A percentile compares a stretch with the other conserved stretches of the same genome.
phyloP scores from a whole-genome alignment of 2,888 invertebrate genomes.

The Himalopsyche japonica region DNA sequence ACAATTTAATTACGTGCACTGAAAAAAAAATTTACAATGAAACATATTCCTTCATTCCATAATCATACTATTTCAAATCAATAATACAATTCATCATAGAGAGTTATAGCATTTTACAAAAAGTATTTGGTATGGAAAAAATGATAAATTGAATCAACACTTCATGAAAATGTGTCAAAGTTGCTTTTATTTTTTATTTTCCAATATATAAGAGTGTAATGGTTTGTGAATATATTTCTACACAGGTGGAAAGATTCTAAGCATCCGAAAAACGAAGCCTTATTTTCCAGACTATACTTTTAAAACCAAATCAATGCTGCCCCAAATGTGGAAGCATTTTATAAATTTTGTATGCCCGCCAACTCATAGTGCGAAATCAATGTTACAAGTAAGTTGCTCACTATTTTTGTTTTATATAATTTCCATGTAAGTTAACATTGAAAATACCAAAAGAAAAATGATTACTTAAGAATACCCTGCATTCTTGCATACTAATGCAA shows the following conservation, averaged over 20 bases:
- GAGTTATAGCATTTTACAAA: neutral
- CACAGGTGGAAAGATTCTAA: constrained; percentile 22
- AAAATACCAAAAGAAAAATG: neutral
- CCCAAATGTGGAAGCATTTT: constrained; percentile 1
- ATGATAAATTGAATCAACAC: too few species aligned
- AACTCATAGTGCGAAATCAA: constrained; percentile 9
- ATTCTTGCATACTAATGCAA: too few species aligned
- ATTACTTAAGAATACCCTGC: too few species aligned
- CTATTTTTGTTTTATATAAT: neutral
- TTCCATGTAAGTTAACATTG: neutral
- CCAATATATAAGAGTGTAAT: neutral
- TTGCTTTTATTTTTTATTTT: too few species aligned
- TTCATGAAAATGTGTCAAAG: too few species aligned
- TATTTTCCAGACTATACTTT: too few species aligned
- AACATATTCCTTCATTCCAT: too few species aligned
- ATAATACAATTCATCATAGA: too few species aligned
- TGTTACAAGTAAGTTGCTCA: constrained; percentile 20
- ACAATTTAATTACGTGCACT: too few species aligned
- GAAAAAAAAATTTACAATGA: too few species aligned
- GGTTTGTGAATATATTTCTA: neutral
- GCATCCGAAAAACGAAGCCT: constrained; percentile 11
- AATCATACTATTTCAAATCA: neutral
- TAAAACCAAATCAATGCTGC: neutral
- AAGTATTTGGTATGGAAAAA: neutral
- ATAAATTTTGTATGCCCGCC: neutral